Conservation (phyloP, 2,797 vertebrate genomes). For the Galaxias olidus region DNA sequence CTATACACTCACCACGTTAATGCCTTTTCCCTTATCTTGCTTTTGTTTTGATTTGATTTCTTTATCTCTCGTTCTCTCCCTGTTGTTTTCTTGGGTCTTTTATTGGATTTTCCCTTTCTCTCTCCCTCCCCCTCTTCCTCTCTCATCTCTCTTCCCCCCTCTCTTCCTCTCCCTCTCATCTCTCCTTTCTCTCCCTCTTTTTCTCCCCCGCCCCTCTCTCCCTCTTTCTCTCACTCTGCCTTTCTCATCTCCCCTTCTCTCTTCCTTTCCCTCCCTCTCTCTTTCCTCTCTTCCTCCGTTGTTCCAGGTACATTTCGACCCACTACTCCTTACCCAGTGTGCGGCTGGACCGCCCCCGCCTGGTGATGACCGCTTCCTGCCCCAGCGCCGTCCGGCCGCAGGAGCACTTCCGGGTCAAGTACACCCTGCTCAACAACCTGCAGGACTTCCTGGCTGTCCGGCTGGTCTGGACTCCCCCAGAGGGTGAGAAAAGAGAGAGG, state of each 20-base stretch:
- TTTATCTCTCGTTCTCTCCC: no score
- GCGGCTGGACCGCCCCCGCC: constrained; percentile 80
- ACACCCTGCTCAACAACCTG: constrained; percentile 86
- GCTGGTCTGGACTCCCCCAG: constrained; percentile 80
- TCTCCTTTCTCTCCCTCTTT: no score
- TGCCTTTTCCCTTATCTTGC: no score
- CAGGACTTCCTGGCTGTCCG: constrained; percentile 86
- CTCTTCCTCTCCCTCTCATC: not conserved
- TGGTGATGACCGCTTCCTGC: constrained; percentile 87
- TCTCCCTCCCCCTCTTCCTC: constrained; percentile 25
- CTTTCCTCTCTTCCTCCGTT: not conserved
- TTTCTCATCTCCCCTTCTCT: not conserved
- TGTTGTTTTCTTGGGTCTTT: no score
- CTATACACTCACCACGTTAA: no score
- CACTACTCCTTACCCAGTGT: constrained; percentile 87
- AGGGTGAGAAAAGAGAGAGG: constrained; percentile 67
- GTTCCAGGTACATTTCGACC: constrained; percentile 82
- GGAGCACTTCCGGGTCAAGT: constrained; percentile 84
- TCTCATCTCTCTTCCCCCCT: no score
- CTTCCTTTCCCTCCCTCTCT: not conserved
- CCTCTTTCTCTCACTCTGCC: constrained; percentile 23
- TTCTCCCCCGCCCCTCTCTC: constrained; percentile 73
- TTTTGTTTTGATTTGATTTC: no score
- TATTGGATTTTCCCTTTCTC: no score
- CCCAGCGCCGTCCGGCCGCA: constrained; percentile 75